These are phyloP conservation scores for Regulus satrapa DNA, from an alignment of 2,113 vertebrate species.

Conservation along the genomic window DNA sequence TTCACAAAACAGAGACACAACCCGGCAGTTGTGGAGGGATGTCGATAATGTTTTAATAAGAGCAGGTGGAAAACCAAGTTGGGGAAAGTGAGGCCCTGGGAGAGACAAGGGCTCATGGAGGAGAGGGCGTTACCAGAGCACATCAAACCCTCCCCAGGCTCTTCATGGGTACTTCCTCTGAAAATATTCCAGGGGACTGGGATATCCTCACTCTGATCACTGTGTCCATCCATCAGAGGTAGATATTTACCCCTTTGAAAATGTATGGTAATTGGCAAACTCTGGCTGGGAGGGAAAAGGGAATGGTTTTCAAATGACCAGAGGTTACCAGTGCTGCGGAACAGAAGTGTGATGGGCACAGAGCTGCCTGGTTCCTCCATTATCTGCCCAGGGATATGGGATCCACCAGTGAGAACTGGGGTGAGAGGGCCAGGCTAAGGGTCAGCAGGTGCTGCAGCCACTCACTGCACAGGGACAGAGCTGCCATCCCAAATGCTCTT, in stretches of 20 bases:
- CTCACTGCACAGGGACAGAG: background rate
- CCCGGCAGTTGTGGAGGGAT: background rate
- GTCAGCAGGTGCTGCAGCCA: fast-evolving
- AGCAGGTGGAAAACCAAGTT: background rate
- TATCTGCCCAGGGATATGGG: background rate
- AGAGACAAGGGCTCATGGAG: background rate
- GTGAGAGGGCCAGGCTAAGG: background rate
- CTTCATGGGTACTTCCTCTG: background rate
- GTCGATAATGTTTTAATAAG: fast-evolving
- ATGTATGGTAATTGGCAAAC: background rate
- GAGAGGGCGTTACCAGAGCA: background rate
- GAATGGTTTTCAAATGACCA: background rate
- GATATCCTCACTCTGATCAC: background rate
- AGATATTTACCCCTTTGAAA: background rate
- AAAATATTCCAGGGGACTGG: background rate
- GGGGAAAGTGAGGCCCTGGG: background rate
- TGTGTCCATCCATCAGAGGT: background rate
- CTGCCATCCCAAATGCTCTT: background rate
- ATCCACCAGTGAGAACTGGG: background rate
- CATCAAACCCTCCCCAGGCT: background rate
- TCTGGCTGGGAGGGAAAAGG: background rate
- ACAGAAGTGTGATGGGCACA: background rate
- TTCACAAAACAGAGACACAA: background rate
- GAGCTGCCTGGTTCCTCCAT: background rate
- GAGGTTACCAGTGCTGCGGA: background rate